Evolutionary conservation across 2,888 invertebrate species (phyloP), one percentile per base, ranked within the genome.

Genomic region (Lissocephala sabroskyi): DNA sequence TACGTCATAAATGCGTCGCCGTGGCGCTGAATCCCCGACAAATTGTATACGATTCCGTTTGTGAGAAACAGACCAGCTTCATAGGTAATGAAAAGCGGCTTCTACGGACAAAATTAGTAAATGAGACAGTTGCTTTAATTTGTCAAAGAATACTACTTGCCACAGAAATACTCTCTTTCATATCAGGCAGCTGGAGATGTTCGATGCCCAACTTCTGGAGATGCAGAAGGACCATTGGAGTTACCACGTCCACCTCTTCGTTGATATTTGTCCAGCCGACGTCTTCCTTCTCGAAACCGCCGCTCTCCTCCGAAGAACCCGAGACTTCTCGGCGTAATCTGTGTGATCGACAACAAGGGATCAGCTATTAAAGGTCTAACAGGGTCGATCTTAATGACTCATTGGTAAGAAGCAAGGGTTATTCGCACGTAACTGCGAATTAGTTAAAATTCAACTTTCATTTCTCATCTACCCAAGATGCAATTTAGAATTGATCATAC

Each of bases 1-100:
- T 84, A 83, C 26, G 84, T 83, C 84, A 84, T 84, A 43, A 71
- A 74, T 10, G 84, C 81, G 47, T 82, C 65, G 7, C 80, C 79
- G 56, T 73, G 52, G 33, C 84, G 66, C 13, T 68, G 52, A 29
- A 84, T 79, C 0, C 81, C 83, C 13, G 77, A 68, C 10, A 84
- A 59, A 55, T 84, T 84, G 50, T 80, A 84, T 0, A 81, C 79
- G 40, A 81, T 76, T 4, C 84, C 84, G 54, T 84, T 83, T 42
- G 59, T 71, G 16, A 84, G 59, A 42, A 62, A 68, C 14, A 84
- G 56, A 13, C 78, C 80, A 18, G 83, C 81, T 39, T 80, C 75
- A 14, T 83, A 82, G 0, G 79, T 82, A 37, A 83, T 64, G 40
- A 84, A 79, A 2, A 84, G 58, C 1, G 82, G 81, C 45, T 65